These are phyloP conservation scores for Drosophila affinis DNA, from an alignment of 2,888 invertebrate genomes.

Conservation along the genomic window DNA sequence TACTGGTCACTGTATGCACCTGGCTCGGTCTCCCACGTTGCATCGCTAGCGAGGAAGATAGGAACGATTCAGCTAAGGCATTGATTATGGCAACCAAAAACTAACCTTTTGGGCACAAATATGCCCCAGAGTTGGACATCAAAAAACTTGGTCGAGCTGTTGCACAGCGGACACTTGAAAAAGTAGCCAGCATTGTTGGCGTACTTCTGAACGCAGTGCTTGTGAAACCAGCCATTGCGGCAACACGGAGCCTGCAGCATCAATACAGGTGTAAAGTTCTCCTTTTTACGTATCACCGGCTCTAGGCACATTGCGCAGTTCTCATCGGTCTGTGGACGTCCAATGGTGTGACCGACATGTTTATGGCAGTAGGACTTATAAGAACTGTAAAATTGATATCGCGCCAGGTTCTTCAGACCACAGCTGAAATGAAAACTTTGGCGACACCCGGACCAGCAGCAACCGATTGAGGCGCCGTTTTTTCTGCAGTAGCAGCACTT, in stretches of 20 bases:
- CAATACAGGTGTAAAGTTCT: constrained; percentile 82
- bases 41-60: constrained; percentile 34
- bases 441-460: constrained; percentile 87
- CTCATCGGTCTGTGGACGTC: constrained; percentile 40
- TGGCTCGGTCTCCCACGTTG: constrained; percentile 90
- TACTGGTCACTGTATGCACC: constrained; percentile 90
- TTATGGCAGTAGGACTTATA: constrained; percentile 84
- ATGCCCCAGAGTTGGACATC: constrained; percentile 86
- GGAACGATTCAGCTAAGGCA: background rate
- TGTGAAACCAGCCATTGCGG: constrained; percentile 90
- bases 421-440: constrained; percentile 91
- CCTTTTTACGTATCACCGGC: constrained; percentile 59
- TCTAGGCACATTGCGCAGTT: constrained; percentile 90
- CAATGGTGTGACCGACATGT: constrained; percentile 44
- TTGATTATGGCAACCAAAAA: background rate
- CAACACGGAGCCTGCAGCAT: constrained; percentile 91
- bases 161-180: constrained; percentile 93
- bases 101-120: constrained; percentile 91
- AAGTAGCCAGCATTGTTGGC: constrained; percentile 91
- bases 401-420: constrained; percentile 87
- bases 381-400: constrained; percentile 87
- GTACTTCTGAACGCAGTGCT: constrained; percentile 88
- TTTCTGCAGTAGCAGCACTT: constrained; percentile 88
- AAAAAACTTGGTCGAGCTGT: constrained; percentile 87
- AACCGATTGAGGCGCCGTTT: constrained; percentile 89